Base-by-base conservation (phyloP, 2,113 vertebrate species). In the Onychostruthus taczanowskii region DNA sequence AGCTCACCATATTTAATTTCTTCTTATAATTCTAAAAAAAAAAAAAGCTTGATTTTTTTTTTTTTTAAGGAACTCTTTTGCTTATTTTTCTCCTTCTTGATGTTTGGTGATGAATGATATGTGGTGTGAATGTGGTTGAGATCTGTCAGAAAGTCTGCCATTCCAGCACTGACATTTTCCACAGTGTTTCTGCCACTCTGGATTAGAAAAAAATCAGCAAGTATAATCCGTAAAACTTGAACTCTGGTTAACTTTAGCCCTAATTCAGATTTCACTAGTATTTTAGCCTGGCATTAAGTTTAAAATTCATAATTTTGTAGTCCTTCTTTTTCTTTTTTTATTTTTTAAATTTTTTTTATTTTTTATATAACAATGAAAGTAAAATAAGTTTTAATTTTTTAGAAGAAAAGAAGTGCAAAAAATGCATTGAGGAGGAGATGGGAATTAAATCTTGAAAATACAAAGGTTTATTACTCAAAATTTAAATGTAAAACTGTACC, bases 101-200 rank as follows among this genome's bases (percentile, higher is more conserved):
- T 59, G 18, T 8, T 49, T 59, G 47, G 26, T 78, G 50, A 28
- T 72, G 58, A 83, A 92, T 2, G 23, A 44, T 47, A 64, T 23
- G 28, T 73, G 50, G 53, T 84, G 50, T 72, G 53, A 94, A 83
- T 73, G 33, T 41, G 62, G 23, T 61, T 83, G 67, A 84, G 41
- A 91, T 83, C 49, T 93, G 49, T 91, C 70, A 96, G 63, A 93
- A 85, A 72, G 19, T 28, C 67, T 96, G 87, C 76, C 85, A 89
- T 91, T 85, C 78, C 41, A 87, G 22, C n/a, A 78, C 6, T 85
- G 88, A 64, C 8, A 6, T 82, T 84, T 94, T 93, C 81, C 87
- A 78, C 66, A 61, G 37, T 43, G 83, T 87, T 94, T 90, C 69
- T 90, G 75, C 85, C 84, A 83, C 28, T 16, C 9, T 24, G 30